Evolutionary conservation across 2,888 invertebrate genomes (phyloP).

Genomic region (Cataglyphis cursor): DNA sequence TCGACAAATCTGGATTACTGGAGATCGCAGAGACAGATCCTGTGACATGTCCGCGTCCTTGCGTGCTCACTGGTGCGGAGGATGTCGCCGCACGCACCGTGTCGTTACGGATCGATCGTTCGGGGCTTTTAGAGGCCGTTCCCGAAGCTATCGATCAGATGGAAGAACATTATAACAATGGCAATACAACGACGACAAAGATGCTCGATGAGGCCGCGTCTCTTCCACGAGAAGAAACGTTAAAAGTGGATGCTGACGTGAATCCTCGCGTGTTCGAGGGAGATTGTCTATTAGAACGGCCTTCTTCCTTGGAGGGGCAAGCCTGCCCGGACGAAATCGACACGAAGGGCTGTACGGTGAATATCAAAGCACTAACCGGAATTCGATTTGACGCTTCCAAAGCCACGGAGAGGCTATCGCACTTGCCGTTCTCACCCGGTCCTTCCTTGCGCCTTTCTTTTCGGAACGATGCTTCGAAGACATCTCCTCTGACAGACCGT

Average conservation of each 20-base stretch:
- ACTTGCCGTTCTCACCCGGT: slow-evolving; percentile 34
- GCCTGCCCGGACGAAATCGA: slow-evolving; percentile 29
- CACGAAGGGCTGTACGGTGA: neutral
- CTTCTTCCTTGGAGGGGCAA: slow-evolving; percentile 39
- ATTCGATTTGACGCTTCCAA: slow-evolving; percentile 21
- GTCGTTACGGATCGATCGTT: slow-evolving; percentile 79
- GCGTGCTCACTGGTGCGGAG: slow-evolving; percentile 68
- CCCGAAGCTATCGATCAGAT: slow-evolving; percentile 83
- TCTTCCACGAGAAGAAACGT: slow-evolving; percentile 5
- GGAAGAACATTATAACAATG: slow-evolving; percentile 27
- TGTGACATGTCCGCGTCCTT: slow-evolving; percentile 43
- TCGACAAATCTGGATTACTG: slow-evolving; percentile 83
- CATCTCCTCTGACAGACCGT: slow-evolving; percentile 13
- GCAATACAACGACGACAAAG: slow-evolving; percentile 26
- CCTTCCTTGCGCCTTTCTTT: neutral
- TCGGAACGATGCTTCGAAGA: slow-evolving; percentile 26
- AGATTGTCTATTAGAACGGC: slow-evolving; percentile 16
- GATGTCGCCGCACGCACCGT: slow-evolving; percentile 66
- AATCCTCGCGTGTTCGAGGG: slow-evolving; percentile 33
- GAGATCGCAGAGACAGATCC: slow-evolving; percentile 80
- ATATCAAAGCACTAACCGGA: slow-evolving; percentile 11
- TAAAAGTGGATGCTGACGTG: slow-evolving; percentile 27
- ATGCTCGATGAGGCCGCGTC: slow-evolving; percentile 15
- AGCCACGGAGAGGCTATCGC: slow-evolving; percentile 48
- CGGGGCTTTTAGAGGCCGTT: slow-evolving; percentile 82